phyloP scores from a whole-genome alignment of 2,797 vertebrate species.

The Alouatta caraya region DNA sequence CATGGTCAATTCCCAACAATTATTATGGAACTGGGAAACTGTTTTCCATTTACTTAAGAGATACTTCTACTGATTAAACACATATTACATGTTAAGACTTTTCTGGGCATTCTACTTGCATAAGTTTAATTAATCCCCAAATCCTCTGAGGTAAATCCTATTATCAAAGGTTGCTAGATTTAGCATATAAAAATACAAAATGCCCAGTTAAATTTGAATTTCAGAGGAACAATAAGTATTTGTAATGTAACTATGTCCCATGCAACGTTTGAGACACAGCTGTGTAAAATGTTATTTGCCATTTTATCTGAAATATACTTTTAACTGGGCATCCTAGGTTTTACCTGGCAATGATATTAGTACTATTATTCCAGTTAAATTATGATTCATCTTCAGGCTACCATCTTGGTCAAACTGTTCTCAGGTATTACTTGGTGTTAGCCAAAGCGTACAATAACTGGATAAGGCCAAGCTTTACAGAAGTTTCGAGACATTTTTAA shows the following conservation, averaged over 20 bases:
- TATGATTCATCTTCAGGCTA: background rate
- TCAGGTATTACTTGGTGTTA: background rate
- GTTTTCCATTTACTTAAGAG: background rate
- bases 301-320: background rate
- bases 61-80: background rate
- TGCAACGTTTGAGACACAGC: background rate
- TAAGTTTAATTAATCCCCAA: background rate
- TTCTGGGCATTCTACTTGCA: background rate
- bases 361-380: background rate
- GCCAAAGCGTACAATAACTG: background rate
- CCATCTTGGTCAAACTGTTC: background rate
- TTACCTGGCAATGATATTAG: background rate
- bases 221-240: background rate
- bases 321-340: background rate
- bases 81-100: background rate
- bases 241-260: background rate
- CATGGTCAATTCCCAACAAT: background rate
- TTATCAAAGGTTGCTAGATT: background rate
- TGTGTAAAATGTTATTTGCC: background rate
- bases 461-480: background rate
- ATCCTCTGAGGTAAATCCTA: background rate
- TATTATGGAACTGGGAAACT: background rate
- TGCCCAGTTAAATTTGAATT: background rate
- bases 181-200: background rate
- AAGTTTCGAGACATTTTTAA: background rate